Evolutionary conservation across 2,888 invertebrate genomes (phyloP).

Genomic region (Troilus luridus): DNA sequence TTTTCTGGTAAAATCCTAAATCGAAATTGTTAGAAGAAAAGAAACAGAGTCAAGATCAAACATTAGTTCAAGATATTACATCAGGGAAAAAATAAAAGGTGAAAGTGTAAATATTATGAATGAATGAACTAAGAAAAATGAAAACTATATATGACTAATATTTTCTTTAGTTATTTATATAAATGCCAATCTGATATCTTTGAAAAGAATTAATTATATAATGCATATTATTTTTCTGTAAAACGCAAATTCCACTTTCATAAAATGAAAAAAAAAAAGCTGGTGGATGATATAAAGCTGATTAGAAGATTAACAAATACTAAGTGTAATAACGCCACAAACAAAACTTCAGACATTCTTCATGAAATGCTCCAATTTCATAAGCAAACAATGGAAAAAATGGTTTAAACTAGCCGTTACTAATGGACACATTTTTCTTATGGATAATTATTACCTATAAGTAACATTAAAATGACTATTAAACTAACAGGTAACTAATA

Average conservation of each 20-base stretch:
- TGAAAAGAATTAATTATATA: no score
- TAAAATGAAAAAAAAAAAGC: neutral
- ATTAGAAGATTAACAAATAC: neutral
- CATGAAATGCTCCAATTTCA: neutral
- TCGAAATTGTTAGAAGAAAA: neutral
- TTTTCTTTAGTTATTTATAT: no score
- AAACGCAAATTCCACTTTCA: no score
- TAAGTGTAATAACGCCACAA: no score
- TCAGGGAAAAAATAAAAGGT: no score
- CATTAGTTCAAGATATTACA: no score
- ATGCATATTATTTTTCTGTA: no score
- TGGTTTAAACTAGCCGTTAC: neutral
- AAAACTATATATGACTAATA: no score
- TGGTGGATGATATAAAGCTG: neutral
- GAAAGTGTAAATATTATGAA: no score
- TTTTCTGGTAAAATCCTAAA: neutral
- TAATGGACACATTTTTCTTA: neutral
- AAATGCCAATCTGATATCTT: no score
- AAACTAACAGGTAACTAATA: neutral
- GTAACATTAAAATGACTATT: neutral
- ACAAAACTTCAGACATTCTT: neutral
- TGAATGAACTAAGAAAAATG: no score
- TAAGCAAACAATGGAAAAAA: neutral
- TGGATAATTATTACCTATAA: neutral
- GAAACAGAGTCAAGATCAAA: no score